phyloP scores from a whole-genome alignment of 1,140 invertebrate species.

The Propsilocerus akamusi region DNA sequence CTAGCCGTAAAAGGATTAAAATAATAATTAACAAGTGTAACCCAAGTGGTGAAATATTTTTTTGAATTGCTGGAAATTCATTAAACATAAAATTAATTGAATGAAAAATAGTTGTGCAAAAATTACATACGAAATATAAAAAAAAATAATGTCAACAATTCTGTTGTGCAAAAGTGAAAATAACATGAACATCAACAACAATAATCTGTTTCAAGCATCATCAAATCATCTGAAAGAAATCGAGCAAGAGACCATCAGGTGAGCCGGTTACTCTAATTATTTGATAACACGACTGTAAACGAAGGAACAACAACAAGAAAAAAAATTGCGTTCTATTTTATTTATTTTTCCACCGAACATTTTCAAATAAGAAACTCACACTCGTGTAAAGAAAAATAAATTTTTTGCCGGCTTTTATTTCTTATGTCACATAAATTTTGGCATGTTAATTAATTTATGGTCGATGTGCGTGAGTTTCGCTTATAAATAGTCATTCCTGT shows the following conservation, averaged over 20 bases:
- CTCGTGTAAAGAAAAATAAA: neutral
- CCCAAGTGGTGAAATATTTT: too few species aligned
- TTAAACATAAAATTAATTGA: neutral
- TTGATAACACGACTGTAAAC: neutral
- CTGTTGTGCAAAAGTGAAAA: conserved; percentile 3
- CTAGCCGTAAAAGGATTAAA: too few species aligned
- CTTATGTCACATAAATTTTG: neutral
- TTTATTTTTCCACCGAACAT: neutral
- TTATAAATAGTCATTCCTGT: neutral
- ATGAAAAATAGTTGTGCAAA: neutral
- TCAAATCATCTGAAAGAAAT: conserved; percentile 1
- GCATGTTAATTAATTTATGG: conserved; percentile 1
- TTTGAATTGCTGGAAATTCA: neutral
- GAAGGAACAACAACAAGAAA: neutral
- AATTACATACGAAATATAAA: neutral
- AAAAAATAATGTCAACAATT: conserved; percentile 1
- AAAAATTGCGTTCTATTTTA: neutral
- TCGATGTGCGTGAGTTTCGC: neutral
- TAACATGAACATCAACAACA: conserved; percentile 1
- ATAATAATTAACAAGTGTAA: too few species aligned
- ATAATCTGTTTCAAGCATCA: conserved; percentile 1
- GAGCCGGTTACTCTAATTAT: neutral
- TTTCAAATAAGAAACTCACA: neutral
- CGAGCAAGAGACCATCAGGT: neutral
- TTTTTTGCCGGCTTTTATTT: conserved; percentile 1